Percentiles rank a stretch among this genome's conserved stretches.
These are phyloP conservation scores for Athalia circularis DNA, from an alignment of 2,888 invertebrate species.

Conservation along the genomic window DNA sequence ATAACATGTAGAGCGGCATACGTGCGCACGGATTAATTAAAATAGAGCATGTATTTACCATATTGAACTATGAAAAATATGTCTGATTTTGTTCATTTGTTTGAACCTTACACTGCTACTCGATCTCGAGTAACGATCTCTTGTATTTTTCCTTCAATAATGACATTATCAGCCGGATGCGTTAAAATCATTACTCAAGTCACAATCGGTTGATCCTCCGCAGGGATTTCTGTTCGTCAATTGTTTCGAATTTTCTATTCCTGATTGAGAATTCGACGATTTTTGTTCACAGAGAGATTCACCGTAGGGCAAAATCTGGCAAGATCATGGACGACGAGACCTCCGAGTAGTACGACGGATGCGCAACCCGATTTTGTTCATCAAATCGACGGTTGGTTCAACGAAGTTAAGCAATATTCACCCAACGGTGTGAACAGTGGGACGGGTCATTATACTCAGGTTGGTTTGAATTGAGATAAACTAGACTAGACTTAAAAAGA, in stretches of 20 bases:
- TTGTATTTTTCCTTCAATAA: constrained; percentile 28
- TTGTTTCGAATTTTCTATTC: neutral
- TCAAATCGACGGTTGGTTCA: constrained; percentile 88
- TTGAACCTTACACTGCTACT: neutral
- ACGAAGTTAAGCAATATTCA: constrained; percentile 81
- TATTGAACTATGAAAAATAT: too few species aligned
- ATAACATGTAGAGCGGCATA: too few species aligned
- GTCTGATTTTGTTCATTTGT: neutral
- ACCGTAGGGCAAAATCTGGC: constrained; percentile 92
- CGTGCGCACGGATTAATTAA: too few species aligned
- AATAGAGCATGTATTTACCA: too few species aligned
- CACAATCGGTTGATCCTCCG: neutral
- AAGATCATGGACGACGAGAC: constrained; percentile 86
- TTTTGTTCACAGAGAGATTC: constrained; percentile 79
- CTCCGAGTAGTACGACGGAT: constrained; percentile 77
- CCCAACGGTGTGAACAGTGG: constrained; percentile 81
- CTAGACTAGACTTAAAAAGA: too few species aligned
- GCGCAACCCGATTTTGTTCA: constrained; percentile 84
- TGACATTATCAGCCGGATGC: neutral
- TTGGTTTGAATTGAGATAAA: constrained; percentile 61
- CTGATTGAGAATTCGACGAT: constrained; percentile 25
- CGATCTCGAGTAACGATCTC: constrained; percentile 2
- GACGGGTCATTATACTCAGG: constrained; percentile 92
- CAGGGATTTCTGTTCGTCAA: neutral
- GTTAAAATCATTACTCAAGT: neutral